Evolutionary conservation across 2,113 vertebrate genomes (phyloP), one percentile per base, ranked within the genome.

Genomic region (Gorsachius goisagi): DNA sequence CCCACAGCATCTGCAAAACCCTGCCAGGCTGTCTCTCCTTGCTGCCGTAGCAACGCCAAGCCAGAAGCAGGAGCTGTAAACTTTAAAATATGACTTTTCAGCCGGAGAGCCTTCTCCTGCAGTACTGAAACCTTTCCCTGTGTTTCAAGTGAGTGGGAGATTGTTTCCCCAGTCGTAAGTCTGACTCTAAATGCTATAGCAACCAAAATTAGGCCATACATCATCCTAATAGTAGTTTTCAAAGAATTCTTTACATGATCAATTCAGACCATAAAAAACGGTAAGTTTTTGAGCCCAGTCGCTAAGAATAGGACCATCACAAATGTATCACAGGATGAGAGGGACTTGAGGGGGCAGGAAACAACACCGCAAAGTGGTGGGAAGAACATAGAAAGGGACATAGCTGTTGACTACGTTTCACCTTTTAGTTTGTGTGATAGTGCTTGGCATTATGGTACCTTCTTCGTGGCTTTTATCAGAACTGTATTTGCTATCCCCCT

Each of bases 131-230:
- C 58, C 95, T 97, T 86, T 89, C 58, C 41, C 69, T 97, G 97
- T 96, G 97, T 97, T 97, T 96, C 95, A 97, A 95, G 71, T 8
- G 30, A 97, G 91, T 84, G 73, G 91, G 85, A 94, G 76, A 83
- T 85, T 96, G 88, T 96, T 97, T 94, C 67, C 37, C 37, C 69
- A 92, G 93, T 94, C 89, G 5, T 92, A 97, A 96, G 89, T 94
- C 96, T 95, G 94, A 80, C 86, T 97, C 67, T 79, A 94, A 98
- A 98, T 98, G 89, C 98, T 98, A 97, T 96, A 97, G 98, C 98
- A 98, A 98, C 98, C 37, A 78, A 97, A 98, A 98, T 98, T 97
- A 98, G 97, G 97, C 97, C 88, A 97, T 98, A 98, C 97, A 98
- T 98, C 98, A 98, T 93, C 73, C 92, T 98, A 98, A 98, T 96